phyloP scores from a whole-genome alignment of 1,140 invertebrate species.

The Propsilocerus akamusi region DNA sequence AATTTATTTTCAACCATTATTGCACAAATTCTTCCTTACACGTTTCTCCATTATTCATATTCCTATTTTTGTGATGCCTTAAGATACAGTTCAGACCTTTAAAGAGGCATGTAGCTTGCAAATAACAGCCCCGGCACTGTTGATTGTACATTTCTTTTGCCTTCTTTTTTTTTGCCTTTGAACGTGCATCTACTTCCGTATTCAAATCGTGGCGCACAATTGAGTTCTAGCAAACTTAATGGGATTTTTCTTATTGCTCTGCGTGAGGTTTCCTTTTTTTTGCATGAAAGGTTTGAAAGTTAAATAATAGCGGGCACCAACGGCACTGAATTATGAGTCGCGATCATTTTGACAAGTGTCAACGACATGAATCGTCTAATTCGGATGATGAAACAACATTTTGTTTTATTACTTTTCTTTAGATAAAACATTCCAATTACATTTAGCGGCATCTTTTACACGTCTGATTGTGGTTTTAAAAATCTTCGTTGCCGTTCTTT shows the following conservation, averaged over 20 bases:
- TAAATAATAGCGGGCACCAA: no score
- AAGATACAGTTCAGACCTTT: no score
- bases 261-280: neutral
- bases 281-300: no score
- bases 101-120: no score
- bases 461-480: no score
- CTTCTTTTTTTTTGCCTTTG: no score
- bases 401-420: neutral
- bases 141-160: no score
- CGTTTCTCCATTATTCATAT: neutral
- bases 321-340: no score
- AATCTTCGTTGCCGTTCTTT: no score
- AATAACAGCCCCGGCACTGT: constrained; percentile 2
- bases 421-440: constrained; percentile 1
- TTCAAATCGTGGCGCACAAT: constrained; percentile 1
- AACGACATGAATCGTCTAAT: no score
- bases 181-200: neutral
- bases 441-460: neutral
- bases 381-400: neutral
- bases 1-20: constrained; percentile 1
- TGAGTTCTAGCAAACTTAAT: neutral
- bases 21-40: neutral
- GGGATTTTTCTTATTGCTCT: neutral
- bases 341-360: no score
- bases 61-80: neutral